Conservation (phyloP, 2,797 vertebrate genomes). For the Bryconaethiops microstoma region DNA sequence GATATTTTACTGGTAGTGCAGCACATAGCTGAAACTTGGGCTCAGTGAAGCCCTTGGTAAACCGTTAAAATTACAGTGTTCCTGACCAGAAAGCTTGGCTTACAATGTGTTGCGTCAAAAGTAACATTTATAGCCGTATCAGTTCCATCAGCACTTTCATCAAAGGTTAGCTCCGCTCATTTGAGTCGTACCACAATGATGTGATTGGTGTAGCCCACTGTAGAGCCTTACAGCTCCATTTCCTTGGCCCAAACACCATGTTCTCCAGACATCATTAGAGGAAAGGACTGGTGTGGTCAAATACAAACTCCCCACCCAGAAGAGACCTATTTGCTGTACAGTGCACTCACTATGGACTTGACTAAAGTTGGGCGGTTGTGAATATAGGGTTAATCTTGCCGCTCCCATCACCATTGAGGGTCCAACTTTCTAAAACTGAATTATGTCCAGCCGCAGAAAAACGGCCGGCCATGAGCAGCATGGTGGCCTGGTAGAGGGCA, state of each 20-base stretch:
- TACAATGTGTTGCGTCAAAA: constrained; percentile 4
- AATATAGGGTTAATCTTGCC: constrained; percentile 14
- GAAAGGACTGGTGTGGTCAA: constrained; percentile 44
- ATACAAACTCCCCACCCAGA: constrained; percentile 8
- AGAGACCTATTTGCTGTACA: constrained; percentile 15
- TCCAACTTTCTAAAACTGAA: constrained; percentile 13
- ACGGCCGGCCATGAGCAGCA: constrained; percentile 8
- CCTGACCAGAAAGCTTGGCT: constrained; percentile 21
- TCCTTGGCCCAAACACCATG: constrained; percentile 4
- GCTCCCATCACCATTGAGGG: not conserved
- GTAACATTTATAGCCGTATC: constrained; percentile 17
- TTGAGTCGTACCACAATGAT: constrained; percentile 1
- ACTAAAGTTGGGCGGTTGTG: constrained; percentile 17
- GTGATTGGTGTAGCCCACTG: constrained; percentile 12
- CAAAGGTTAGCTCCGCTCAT: constrained; percentile 10
- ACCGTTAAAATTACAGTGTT: constrained; percentile 8
- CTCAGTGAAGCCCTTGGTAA: constrained; percentile 9
- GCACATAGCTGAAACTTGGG: not conserved
- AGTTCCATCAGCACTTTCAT: constrained; percentile 24
- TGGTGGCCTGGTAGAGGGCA: constrained; percentile 16
- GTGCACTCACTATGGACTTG: constrained; percentile 21
- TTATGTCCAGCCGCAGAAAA: constrained; percentile 42
- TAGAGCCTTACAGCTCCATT: not conserved
- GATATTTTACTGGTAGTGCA: constrained; percentile 7
- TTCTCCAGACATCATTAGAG: constrained; percentile 42